Percentiles rank a stretch among this genome's conserved stretches.
Evolutionary conservation across 2,113 vertebrate species (phyloP).

Genomic region (Deroptyus accipitrinus): DNA sequence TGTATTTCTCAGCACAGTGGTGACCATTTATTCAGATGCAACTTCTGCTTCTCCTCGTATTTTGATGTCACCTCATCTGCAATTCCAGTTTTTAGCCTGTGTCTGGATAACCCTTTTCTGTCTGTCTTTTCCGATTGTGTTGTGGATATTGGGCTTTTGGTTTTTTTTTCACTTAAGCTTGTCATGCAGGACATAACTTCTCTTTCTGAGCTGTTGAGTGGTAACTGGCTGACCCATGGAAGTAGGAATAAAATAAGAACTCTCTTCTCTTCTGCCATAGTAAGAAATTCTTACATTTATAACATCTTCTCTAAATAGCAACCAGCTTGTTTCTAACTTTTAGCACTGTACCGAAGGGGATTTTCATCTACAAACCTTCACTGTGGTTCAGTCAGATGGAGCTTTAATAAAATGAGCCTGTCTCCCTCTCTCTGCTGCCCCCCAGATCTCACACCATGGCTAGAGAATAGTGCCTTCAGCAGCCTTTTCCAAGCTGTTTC

Average conservation of each 20-base stretch:
- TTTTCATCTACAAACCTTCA: neutral
- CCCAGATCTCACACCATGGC: neutral
- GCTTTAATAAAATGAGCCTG: neutral
- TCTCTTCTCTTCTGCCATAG: neutral
- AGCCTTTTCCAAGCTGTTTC: neutral
- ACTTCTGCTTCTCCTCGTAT: neutral
- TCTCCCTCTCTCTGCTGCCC: neutral
- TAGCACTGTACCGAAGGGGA: neutral
- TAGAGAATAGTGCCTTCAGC: neutral
- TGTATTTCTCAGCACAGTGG: neutral
- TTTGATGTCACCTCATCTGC: neutral
- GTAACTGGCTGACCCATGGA: neutral
- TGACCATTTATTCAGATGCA: neutral
- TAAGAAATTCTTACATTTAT: neutral
- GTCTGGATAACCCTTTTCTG: neutral
- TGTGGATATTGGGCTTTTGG: neutral
- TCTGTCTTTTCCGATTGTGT: neutral
- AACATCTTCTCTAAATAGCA: neutral
- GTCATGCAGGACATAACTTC: neutral
- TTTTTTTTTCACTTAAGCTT: neutral
- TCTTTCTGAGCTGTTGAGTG: neutral
- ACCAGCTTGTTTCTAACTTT: neutral
- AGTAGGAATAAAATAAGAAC: neutral
- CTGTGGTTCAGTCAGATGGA: neutral
- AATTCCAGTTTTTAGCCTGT: neutral